These are phyloP conservation scores for Phenganax stokvisi DNA, from an alignment of 92 coral and sea anemone species.

Conservation along the genomic window DNA sequence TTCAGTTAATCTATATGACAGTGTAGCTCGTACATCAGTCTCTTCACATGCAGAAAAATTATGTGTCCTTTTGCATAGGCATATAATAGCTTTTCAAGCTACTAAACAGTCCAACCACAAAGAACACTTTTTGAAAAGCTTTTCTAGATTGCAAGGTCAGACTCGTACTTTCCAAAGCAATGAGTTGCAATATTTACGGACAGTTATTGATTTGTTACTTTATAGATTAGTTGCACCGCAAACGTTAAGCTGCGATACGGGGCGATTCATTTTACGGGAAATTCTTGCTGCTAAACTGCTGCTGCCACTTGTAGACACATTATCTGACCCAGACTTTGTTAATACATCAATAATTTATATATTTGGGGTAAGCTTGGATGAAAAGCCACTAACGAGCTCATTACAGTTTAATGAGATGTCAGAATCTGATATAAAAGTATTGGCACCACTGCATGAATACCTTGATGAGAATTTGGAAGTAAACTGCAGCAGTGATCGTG, in stretches of 20 bases:
- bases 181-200: conserved; percentile 76
- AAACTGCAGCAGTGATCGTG: background rate
- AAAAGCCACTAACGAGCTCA: background rate
- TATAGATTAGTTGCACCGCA: conserved; percentile 55
- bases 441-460: background rate
- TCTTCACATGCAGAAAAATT: conserved; percentile 66
- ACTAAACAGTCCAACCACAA: conserved; percentile 52
- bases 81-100: conserved; percentile 63
- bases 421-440: background rate
- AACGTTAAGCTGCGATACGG: conserved; percentile 65
- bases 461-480: background rate
- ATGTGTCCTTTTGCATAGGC: conserved; percentile 65
- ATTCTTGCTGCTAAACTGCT: conserved; percentile 67
- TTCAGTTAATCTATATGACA: conserved; percentile 61
- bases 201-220: conserved; percentile 65
- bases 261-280: conserved; percentile 86
- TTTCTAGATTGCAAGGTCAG: conserved; percentile 58
- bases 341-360: conserved; percentile 69
- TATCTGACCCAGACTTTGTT: conserved; percentile 76
- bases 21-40: conserved; percentile 59
- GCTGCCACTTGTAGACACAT: conserved; percentile 51
- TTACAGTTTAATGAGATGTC: background rate
- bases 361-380: conserved; percentile 29
- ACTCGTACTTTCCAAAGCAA: conserved; percentile 43
- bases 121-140: conserved; percentile 55